These are phyloP conservation scores for Hormiphora californensis DNA, from an alignment of 37 sponge, comb jelly and placozoan species.

Conservation along the genomic window DNA sequence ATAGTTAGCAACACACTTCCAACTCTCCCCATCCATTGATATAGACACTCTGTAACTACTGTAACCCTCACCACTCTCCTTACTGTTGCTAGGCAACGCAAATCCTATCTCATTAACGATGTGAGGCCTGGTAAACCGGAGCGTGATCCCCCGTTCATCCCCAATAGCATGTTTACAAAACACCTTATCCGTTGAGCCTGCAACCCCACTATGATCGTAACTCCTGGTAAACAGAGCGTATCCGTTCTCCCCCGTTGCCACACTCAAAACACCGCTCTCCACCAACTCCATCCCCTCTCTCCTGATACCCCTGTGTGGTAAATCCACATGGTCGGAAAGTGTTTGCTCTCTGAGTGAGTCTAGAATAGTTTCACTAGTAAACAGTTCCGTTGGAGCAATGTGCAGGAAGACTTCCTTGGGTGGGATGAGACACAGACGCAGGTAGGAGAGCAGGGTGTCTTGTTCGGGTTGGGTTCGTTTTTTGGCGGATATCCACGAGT, in stretches of 20 bases:
- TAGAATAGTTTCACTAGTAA: slow-evolving; percentile 38
- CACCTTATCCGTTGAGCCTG: neutral
- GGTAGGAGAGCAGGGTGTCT: neutral
- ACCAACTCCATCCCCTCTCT: slow-evolving; percentile 6
- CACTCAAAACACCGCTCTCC: neutral
- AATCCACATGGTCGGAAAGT: slow-evolving; percentile 26
- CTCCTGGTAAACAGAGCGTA: slow-evolving; percentile 7
- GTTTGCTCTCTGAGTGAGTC: slow-evolving; percentile 36
- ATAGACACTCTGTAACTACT: too few relatives aligned
- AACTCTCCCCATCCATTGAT: slow-evolving; percentile 6
- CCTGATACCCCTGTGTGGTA: slow-evolving; percentile 1
- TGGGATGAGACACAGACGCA: slow-evolving; percentile 26
- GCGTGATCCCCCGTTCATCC: slow-evolving; percentile 9
- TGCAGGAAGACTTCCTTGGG: slow-evolving; percentile 35
- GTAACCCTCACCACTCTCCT: too few relatives aligned
- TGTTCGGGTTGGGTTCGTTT: neutral
- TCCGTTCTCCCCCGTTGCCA: slow-evolving; percentile 48
- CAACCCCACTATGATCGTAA: too few relatives aligned
- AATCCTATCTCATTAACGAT: slow-evolving; percentile 47
- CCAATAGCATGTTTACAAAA: slow-evolving; percentile 15
- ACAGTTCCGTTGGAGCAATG: slow-evolving; percentile 11
- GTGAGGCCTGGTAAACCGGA: slow-evolving; percentile 2
- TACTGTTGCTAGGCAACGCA: slow-evolving; percentile 15
- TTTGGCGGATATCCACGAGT: slow-evolving; percentile 60
- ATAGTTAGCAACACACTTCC: slow-evolving; percentile 43